Evolutionary conservation across 2,797 vertebrate genomes (phyloP).

Genomic region (Pyrrhura leucotis): DNA sequence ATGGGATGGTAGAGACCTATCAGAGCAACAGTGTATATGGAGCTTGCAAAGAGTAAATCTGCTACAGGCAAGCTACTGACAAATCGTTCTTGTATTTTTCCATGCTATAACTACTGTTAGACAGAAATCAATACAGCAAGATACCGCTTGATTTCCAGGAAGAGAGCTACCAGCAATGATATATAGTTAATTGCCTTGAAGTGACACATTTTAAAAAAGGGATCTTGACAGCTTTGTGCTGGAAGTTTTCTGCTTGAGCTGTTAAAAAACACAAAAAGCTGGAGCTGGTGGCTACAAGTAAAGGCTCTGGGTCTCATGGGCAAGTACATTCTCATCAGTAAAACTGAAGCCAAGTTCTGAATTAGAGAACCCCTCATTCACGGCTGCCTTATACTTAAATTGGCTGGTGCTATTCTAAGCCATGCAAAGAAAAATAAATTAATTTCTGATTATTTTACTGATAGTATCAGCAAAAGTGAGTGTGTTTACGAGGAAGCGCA

Average conservation of each 20-base stretch:
- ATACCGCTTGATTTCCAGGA: slow-evolving; percentile 5
- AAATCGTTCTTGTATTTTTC: not conserved
- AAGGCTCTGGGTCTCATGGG: not conserved
- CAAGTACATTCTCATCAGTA: not conserved
- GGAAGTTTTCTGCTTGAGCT: not conserved
- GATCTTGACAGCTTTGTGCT: not conserved
- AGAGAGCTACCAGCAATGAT: not conserved
- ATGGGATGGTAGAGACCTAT: not conserved
- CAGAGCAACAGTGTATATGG: not conserved
- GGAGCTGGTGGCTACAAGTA: not conserved
- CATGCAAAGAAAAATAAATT: not conserved
- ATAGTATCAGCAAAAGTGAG: not conserved
- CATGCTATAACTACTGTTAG: not conserved
- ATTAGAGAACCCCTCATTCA: not conserved
- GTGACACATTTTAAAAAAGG: not conserved
- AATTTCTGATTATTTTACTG: not conserved
- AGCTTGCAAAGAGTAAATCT: not conserved
- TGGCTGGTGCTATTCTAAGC: not conserved
- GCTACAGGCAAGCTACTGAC: not conserved
- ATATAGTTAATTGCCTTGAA: not conserved
- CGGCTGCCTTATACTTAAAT: not conserved
- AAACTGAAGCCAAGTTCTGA: not conserved
- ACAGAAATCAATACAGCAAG: not conserved
- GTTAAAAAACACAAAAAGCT: not conserved
- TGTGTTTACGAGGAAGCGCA: not conserved